Base-by-base conservation (phyloP, 53 echinoderm and acorn worm genomes). In the Mesocentrotus franciscanus region DNA sequence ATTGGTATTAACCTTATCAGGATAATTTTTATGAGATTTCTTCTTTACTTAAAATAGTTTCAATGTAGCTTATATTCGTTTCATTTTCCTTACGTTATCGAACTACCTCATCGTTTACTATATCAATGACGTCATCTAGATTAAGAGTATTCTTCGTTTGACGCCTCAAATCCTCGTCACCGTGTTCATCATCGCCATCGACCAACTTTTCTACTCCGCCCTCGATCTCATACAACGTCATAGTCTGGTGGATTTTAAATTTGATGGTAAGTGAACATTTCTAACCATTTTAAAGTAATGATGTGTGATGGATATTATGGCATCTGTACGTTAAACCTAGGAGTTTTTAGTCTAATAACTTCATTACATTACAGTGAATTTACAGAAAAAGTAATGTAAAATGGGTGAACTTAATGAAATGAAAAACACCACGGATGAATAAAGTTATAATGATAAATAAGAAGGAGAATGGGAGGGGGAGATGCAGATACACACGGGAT, bases 181-280 rank as follows among this genome's bases (percentile, higher is more conserved):
- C 16, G 56, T 96, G 33, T 84, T 96, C 49, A 29, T 98, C 59
- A 61, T 97, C 10, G 96, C 95, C 27, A 96, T 98, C 64, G 98
- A 98, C 85, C 95, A 87, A 58, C 95, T 98, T 81, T 97, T 98
- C 96, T 98, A 49, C 94, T 90, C 96, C 61, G 92, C 94, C 89
- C 94, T 98, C 68, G 98, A 98, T 58, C 91, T 98, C 34, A 96
- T 98, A 20, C 85, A 81, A 14, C 92, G 98, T 81, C 97, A 98
- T 89, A 97, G 97, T 92, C 96, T 91, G 56, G 90, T 98, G 17
- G 97, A 97, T 56, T 96, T 95, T 72, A 94, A 62, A 56, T 94
- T 97, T 15, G 90, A 93, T 90, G 96, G 97, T 98, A 58, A 62
- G 87, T 71, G 9, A n/a, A 71, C 8, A 14, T 15, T 27, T 64